Conservation (phyloP, 2,113 vertebrate species). For the Pteronura brasiliensis region DNA sequence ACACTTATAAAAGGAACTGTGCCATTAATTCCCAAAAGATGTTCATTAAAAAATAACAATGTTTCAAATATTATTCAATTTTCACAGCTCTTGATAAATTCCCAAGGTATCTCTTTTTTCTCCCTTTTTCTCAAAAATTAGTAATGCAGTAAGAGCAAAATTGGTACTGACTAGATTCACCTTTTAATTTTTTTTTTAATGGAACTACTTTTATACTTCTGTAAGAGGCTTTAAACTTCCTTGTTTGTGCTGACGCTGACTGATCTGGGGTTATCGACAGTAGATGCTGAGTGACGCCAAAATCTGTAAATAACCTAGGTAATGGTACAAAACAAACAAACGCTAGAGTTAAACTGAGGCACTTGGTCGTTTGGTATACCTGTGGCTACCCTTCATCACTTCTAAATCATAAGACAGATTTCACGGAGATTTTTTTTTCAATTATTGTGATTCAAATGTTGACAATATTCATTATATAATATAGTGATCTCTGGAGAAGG, state of each 20-base stretch:
- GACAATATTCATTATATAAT: neutral
- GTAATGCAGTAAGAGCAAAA: constrained; percentile 49
- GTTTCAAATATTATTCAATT: neutral
- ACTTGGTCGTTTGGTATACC: neutral
- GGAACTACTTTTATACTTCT: constrained; percentile 35
- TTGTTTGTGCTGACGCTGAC: constrained; percentile 46
- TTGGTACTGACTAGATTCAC: neutral
- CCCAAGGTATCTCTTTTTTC: neutral
- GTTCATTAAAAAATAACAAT: constrained; percentile 4
- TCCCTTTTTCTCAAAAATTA: constrained; percentile 44
- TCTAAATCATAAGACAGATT: neutral
- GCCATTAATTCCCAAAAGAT: constrained; percentile 11
- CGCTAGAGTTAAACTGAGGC: neutral
- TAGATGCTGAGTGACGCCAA: neutral
- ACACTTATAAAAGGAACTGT: neutral
- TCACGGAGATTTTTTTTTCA: constrained; percentile 27
- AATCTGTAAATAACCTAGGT: constrained; percentile 29
- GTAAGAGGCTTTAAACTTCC: constrained; percentile 29
- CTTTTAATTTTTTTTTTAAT: constrained; percentile 48
- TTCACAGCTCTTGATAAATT: neutral
- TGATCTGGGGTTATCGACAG: constrained; percentile 46
- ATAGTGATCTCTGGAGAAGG: constrained; percentile 37
- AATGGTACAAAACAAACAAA: constrained; percentile 12
- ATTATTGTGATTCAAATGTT: constrained; percentile 1
- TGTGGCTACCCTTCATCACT: neutral